These are phyloP conservation scores for Speoplatyrhinus poulsoni DNA, from an alignment of 2,113 vertebrate species.

Conservation along the genomic window DNA sequence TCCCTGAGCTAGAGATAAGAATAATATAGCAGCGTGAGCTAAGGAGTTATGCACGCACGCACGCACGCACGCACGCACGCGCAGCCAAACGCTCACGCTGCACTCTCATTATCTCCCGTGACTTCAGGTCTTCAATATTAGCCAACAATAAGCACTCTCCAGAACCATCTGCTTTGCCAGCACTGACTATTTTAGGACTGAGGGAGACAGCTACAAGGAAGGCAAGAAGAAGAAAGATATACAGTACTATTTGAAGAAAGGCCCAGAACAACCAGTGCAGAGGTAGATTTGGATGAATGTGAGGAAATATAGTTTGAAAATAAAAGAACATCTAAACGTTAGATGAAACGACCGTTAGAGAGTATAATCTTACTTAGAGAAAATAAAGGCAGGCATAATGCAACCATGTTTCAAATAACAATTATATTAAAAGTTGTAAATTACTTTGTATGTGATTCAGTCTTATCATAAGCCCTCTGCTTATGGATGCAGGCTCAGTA, in stretches of 20 bases:
- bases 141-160: constrained; percentile 62
- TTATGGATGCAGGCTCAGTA: no score
- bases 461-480: no score
- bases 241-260: constrained; percentile 36
- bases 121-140: constrained; percentile 63
- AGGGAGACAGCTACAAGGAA: constrained; percentile 26
- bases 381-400: neutral
- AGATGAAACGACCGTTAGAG: constrained; percentile 4
- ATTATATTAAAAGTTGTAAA: neutral
- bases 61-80: constrained; percentile 14
- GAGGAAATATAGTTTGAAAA: neutral
- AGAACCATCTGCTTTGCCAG: constrained; percentile 59
- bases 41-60: constrained; percentile 41
- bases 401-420: neutral
- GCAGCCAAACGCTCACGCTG: constrained; percentile 54
- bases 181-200: constrained; percentile 52
- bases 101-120: constrained; percentile 64
- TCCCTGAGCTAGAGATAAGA: constrained; percentile 38
- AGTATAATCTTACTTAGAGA: constrained; percentile 1
- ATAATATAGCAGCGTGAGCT: constrained; percentile 35
- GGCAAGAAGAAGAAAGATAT: constrained; percentile 33
- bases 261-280: neutral
- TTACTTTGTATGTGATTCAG: no score
- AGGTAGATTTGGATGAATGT: neutral
- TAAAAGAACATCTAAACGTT: constrained; percentile 4